Evolutionary conservation across 2,113 vertebrate genomes (phyloP).

Genomic region (Strix uralensis): DNA sequence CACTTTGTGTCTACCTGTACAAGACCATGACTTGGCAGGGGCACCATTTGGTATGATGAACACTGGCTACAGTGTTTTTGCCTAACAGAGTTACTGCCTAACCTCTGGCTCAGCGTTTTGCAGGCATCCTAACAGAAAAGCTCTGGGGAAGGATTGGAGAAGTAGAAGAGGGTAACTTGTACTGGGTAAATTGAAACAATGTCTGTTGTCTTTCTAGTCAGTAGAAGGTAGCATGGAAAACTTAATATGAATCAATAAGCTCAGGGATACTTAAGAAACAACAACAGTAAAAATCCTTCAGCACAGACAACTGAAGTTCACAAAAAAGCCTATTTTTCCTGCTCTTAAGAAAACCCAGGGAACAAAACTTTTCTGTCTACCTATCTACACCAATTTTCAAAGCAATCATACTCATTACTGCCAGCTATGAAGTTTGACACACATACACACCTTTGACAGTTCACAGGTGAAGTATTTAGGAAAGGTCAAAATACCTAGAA

Average conservation of each 20-base stretch:
- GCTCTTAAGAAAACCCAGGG: neutral
- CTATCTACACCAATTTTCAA: neutral
- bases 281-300: neutral
- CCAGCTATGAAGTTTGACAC: neutral
- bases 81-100: neutral
- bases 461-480: neutral
- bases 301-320: neutral
- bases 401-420: neutral
- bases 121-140: neutral
- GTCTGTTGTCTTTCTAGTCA: neutral
- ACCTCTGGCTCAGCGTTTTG: neutral
- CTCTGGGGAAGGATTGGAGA: neutral
- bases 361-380: neutral
- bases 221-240: neutral
- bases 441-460: neutral
- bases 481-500: slow-evolving; percentile 14
- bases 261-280: neutral
- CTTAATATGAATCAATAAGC: neutral
- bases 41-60: neutral
- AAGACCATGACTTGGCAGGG: neutral
- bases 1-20: neutral
- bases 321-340: neutral
- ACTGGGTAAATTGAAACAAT: fast-evolving
- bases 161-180: neutral
- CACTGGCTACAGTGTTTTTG: too few relatives aligned